Conservation (phyloP, 2,113 vertebrate species). For the Petrocephalus zakoni region DNA sequence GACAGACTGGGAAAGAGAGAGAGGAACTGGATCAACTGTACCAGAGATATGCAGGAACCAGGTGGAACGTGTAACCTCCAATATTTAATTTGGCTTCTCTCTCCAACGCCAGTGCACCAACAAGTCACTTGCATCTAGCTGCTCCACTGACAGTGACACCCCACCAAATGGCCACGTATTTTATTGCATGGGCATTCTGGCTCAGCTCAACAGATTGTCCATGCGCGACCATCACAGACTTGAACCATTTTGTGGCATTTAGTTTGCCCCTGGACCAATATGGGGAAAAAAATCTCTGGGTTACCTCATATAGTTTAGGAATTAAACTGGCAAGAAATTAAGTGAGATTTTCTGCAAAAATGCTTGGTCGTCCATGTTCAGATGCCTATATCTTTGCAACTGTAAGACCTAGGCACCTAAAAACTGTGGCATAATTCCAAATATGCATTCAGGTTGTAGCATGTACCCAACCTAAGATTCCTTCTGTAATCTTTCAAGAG, state of each 20-base stretch:
- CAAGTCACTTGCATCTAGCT: neutral
- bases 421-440: neutral
- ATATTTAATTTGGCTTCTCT: neutral
- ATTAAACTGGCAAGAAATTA: neutral
- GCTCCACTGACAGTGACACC: too few relatives aligned
- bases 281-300: neutral
- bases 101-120: neutral
- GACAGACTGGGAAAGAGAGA: slow-evolving; percentile 68
- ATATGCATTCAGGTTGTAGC: too few relatives aligned
- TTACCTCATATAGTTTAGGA: neutral
- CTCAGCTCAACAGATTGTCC: neutral
- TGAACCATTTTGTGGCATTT: neutral
- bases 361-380: neutral
- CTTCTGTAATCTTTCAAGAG: too few relatives aligned
- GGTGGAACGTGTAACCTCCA: neutral
- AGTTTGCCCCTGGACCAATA: neutral
- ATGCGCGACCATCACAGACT: neutral
- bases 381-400: neutral
- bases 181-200: neutral
- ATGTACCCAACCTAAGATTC: too few relatives aligned
- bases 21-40: slow-evolving; percentile 2
- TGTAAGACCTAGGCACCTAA: neutral
- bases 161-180: neutral
- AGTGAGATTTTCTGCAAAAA: neutral
- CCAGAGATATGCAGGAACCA: neutral